Percentiles rank a stretch among this genome's conserved stretches.
These are phyloP conservation scores for Heliconius ismenius DNA, from an alignment of 2,888 invertebrate genomes.

Conservation along the genomic window DNA sequence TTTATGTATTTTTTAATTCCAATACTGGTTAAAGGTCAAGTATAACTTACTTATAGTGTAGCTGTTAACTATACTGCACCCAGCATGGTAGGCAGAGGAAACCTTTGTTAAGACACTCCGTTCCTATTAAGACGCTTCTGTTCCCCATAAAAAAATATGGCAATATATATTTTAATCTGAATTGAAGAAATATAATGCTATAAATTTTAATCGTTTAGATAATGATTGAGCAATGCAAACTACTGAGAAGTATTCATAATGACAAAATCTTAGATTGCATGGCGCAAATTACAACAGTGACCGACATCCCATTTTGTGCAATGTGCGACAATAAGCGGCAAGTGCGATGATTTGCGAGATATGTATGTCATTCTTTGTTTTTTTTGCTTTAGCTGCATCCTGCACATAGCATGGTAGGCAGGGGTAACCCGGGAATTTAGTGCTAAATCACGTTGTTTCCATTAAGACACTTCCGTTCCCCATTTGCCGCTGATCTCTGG, in stretches of 20 bases:
- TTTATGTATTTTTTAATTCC: constrained; percentile 7
- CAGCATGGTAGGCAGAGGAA: too few relatives aligned
- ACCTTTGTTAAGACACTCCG: too few relatives aligned
- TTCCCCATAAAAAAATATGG: background rate
- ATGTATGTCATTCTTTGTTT: background rate
- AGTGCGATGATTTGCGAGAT: background rate
- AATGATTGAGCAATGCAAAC: background rate
- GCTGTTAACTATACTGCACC: too few relatives aligned
- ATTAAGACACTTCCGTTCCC: too few relatives aligned
- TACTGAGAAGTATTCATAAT: background rate
- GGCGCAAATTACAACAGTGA: constrained; percentile 30
- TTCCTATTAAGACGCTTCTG: too few relatives aligned
- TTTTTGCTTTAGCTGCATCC: background rate
- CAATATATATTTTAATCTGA: background rate
- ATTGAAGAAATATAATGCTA: background rate
- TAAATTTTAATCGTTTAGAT: background rate
- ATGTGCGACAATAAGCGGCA: constrained; percentile 14
- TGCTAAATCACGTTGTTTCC: background rate
- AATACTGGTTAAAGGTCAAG: constrained; percentile 2
- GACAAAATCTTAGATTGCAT: constrained; percentile 29
- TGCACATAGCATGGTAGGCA: background rate
- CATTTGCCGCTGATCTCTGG: background rate
- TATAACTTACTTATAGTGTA: background rate
- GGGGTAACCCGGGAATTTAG: background rate
- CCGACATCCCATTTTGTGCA: constrained; percentile 31